These are phyloP conservation scores for Azemiops feae DNA, from an alignment of 2,113 vertebrate genomes.

Conservation along the genomic window DNA sequence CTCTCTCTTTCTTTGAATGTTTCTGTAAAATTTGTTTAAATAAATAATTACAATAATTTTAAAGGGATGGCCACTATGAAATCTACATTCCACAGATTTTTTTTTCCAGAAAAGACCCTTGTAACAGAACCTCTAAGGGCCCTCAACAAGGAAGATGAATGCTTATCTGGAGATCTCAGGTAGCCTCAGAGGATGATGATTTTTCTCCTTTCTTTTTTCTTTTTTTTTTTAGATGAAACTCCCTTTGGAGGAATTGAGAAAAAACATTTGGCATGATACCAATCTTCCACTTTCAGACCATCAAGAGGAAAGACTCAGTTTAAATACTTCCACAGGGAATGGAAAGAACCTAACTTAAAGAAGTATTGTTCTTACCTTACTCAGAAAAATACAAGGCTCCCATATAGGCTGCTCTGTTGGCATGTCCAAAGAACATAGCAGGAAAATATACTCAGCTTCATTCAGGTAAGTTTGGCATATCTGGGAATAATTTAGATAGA, in stretches of 20 bases:
- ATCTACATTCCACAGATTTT: neutral
- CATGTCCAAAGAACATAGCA: neutral
- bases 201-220: too few species aligned
- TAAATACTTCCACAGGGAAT: neutral
- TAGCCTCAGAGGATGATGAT: neutral
- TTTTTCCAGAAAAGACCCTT: neutral
- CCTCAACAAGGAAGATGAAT: neutral
- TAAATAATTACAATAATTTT: neutral
- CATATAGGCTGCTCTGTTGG: neutral
- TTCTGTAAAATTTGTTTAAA: neutral
- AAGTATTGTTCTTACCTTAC: neutral
- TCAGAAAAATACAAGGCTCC: neutral
- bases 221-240: neutral
- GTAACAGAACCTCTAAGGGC: neutral
- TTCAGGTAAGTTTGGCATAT: neutral
- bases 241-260: neutral
- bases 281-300: neutral
- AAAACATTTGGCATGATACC: neutral
- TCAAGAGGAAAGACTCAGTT: neutral
- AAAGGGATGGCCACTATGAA: neutral
- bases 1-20: neutral
- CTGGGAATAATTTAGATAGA: neutral
- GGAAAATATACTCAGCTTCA: neutral
- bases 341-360: neutral
- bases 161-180: neutral